Percentiles rank a stretch among this genome's conserved stretches.
These are phyloP conservation scores for Chaetura pelagica DNA, from an alignment of 2,113 vertebrate species.

Conservation along the genomic window DNA sequence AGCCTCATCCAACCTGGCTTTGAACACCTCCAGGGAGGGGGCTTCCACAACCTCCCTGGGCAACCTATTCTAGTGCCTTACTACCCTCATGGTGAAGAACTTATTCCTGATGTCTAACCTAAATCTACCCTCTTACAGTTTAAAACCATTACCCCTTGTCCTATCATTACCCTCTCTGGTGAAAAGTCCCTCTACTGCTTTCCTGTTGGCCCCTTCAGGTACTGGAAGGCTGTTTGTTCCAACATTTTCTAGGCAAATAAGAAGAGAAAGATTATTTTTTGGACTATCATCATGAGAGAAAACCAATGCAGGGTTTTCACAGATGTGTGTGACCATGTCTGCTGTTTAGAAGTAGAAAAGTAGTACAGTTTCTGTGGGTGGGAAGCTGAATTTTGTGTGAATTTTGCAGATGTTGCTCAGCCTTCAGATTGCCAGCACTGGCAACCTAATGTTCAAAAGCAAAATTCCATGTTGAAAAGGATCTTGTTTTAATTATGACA, in stretches of 20 bases:
- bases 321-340: neutral
- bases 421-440: neutral
- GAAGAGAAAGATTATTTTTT: neutral
- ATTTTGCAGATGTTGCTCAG: neutral
- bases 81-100: no score
- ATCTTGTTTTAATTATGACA: neutral
- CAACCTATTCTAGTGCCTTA: no score
- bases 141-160: no score
- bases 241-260: neutral
- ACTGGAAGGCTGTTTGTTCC: neutral
- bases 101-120: no score
- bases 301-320: neutral
- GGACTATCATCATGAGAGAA: neutral
- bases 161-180: no score
- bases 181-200: no score
- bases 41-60: no score
- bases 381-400: neutral
- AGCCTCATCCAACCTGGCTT: no score
- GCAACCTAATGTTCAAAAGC: neutral
- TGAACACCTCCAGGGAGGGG: no score
- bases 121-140: no score
- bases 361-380: neutral
- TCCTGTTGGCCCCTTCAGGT: no score
- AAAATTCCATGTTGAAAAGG: neutral
- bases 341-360: neutral